Base-by-base conservation (phyloP, 2,797 vertebrate species). In the Cyclopterus lumpus region DNA sequence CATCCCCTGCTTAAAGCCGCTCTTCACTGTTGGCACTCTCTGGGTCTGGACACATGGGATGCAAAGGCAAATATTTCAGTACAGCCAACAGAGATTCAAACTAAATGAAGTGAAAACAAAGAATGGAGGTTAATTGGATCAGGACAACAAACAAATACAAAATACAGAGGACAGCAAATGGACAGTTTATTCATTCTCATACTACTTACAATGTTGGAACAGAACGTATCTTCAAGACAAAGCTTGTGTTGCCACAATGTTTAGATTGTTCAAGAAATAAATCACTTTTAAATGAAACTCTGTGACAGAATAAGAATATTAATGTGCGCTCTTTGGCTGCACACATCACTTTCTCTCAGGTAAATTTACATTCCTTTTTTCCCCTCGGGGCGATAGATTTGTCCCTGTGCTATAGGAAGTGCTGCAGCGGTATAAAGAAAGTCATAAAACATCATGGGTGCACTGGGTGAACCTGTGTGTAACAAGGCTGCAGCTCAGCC, bases 1-100 rank as follows among this genome's bases (percentile, higher is more conserved):
- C 98, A 99, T 99, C 26, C 98, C 97, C 87, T 96, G 94, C 84
- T 96, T 96, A 84, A 98, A 99, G 87, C 94, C 94, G n/a, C 96
- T 99, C 93, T 96, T 97, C 81, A 94, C 92, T 51, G 93, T 93
- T 3, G 95, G 93, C 64, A 95, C 95, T 81, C 93, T 89, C 92
- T 98, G 97, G 54, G 92, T 91, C 95, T 96, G 84, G 8, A 93
- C n/a, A 70, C 63, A 46, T 1, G 3, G 22, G 3, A 72, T 1
- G 24, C 44, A 73, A 3, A 18, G 24, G 5, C 34, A 79, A 58
- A 79, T 34, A 42, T 24, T 64, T 80, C 30, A 65, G 24, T 15
- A 42, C 14, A 73, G 24, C 77, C 36, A 11, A 61, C 18, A 53
- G 30, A 67, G 15, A 73, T 24, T 24, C 1, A 70, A 9, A 51